A percentile compares a stretch with the other conserved stretches of the same genome.
Evolutionary conservation across 37 sponge, comb jelly and placozoan genomes (phyloP).

Genomic region (Theonella swinhoei): DNA sequence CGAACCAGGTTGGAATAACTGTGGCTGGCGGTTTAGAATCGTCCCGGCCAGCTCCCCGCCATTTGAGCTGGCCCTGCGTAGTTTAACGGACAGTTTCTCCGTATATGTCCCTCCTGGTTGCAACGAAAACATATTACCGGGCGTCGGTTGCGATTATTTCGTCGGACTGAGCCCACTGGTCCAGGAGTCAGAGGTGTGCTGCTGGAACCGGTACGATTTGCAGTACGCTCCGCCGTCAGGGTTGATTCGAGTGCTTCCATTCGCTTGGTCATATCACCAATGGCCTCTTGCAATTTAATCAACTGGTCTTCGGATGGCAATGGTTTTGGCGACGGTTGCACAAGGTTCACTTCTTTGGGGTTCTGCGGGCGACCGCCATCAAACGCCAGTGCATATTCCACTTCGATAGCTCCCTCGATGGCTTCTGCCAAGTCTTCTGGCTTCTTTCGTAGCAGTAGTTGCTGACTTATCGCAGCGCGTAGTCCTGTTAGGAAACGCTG

Average conservation of each 20-base stretch:
- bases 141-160: too few relatives aligned
- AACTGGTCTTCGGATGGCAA: too few relatives aligned
- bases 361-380: too few relatives aligned
- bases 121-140: constrained; percentile 10
- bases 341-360: too few relatives aligned
- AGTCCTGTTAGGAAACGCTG: constrained; percentile 50
- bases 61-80: constrained; percentile 1
- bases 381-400: constrained; percentile 41
- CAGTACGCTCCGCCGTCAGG: not conserved
- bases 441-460: constrained; percentile 17
- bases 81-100: constrained; percentile 36
- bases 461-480: constrained; percentile 13
- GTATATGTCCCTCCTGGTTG: constrained; percentile 12
- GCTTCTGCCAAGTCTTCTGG: constrained; percentile 26
- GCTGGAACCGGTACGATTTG: too few relatives aligned
- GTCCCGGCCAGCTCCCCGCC: constrained; percentile 21
- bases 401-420: constrained; percentile 7
- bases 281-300: too few relatives aligned
- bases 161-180: too few relatives aligned
- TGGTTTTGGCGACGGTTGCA: too few relatives aligned
- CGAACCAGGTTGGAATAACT: too few relatives aligned
- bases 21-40: not conserved
- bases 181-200: too few relatives aligned
- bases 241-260: not conserved
- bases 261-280: too few relatives aligned